phyloP scores from a whole-genome alignment of 2,888 invertebrate genomes.

The Allacma fusca region DNA sequence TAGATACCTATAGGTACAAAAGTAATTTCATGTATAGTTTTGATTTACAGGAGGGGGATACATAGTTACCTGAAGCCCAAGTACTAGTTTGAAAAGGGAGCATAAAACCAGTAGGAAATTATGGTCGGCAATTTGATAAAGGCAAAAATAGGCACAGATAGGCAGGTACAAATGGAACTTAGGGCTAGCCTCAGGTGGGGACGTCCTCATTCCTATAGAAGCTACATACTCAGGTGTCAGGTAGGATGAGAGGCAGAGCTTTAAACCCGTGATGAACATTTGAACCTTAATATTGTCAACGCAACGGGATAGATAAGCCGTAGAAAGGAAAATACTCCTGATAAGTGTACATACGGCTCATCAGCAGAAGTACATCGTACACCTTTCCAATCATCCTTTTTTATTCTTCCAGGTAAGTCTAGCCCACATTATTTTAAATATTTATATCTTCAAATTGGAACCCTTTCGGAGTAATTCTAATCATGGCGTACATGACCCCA shows the following conservation, averaged over 20 bases:
- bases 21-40: not conserved
- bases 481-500: not conserved
- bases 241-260: not conserved
- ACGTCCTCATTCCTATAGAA: too few relatives aligned
- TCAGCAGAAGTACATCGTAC: not conserved
- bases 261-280: not conserved
- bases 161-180: constrained; percentile 4
- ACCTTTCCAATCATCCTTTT: not conserved
- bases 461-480: not conserved
- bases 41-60: not conserved
- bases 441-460: not conserved
- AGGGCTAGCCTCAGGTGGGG: not conserved
- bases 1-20: too few relatives aligned
- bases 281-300: not conserved
- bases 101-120: not conserved
- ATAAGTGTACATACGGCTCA: not conserved
- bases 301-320: not conserved
- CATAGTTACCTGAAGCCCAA: not conserved
- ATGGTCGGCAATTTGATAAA: not conserved
- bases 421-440: not conserved
- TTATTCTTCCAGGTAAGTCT: not conserved
- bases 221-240: too few relatives aligned
- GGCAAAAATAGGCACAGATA: not conserved
- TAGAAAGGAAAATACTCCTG: not conserved
- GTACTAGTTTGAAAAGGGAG: not conserved